phyloP scores from a whole-genome alignment of 92 coral and sea anemone genomes.

The Pocillopora meandrina region DNA sequence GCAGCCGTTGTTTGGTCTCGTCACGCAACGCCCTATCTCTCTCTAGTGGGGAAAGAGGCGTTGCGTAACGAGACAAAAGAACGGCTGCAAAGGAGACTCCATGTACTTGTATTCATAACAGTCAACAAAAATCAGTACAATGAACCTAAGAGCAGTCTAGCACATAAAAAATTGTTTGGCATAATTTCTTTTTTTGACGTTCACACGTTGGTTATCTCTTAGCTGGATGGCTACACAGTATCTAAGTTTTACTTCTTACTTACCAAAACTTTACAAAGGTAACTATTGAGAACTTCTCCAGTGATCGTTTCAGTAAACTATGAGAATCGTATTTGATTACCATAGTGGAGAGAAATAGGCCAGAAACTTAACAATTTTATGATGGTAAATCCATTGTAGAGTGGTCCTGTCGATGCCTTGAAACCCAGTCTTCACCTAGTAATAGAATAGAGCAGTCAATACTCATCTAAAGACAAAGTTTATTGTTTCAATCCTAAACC shows the following conservation, averaged over 20 bases:
- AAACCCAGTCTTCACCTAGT: conserved; percentile 74
- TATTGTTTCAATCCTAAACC: not conserved
- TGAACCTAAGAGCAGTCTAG: too few species aligned
- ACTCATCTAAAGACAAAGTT: not conserved
- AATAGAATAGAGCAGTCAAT: not conserved
- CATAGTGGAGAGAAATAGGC: too few species aligned
- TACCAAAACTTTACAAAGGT: not conserved
- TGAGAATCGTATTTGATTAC: too few species aligned
- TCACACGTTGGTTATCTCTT: not conserved
- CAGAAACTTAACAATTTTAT: not conserved
- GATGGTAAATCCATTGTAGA: conserved; percentile 28
- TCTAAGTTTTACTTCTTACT: not conserved
- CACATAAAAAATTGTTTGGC: too few species aligned
- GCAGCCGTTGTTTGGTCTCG: too few species aligned
- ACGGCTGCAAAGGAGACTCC: too few species aligned
- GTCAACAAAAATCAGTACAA: too few species aligned
- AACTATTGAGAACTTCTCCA: not conserved
- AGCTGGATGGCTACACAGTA: not conserved
- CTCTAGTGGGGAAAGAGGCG: too few species aligned
- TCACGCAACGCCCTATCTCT: too few species aligned
- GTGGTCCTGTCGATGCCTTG: conserved; percentile 69
- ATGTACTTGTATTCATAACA: too few species aligned
- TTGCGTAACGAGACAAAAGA: too few species aligned
- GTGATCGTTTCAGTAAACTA: too few species aligned
- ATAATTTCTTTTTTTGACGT: not conserved